Evolutionary conservation across 2,797 vertebrate species (phyloP), one percentile per base, ranked within the genome.

Genomic region (Microcaecilia unicolor): DNA sequence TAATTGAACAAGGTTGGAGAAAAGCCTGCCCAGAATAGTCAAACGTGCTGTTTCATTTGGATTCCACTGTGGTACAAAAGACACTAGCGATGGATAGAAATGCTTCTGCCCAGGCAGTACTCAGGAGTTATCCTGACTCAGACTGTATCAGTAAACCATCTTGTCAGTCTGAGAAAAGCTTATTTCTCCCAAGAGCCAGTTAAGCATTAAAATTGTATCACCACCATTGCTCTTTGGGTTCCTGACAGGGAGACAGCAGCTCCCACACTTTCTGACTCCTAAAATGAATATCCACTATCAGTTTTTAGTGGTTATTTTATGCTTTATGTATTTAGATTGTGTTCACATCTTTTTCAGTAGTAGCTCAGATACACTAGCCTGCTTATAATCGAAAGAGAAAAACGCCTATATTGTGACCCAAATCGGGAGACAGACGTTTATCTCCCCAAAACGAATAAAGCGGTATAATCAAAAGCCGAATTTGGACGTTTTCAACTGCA

Each of bases 181-280:
- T 27, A 34, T 40, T 46, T 41, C 49, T 31, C 42, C 49, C 36
- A 41, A 15, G 15, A 37, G 39, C 12, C 47, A 47, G 34, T 60
- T 64, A 44, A 9, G 15, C 52, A 37, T 45, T 10, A 25, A 34
- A 34, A 37, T 58, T 33, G 4, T 22, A 37, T 59, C 48, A 44
- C 22, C 47, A 44, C 41, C 59, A 22, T 64, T 55, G 51, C 47
- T 64, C 28, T 45, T 34, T 6, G 2, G 23, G 33, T 34, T 42
- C 38, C 58, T 68, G 67, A 41, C 59, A 68, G 52, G 17, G 30
- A 34, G 46, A 34, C 23, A 40, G 50, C 31, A 44, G 27, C 1
- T 6, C 25, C 59, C 58, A 58, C 41, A 0, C 26, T 12, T n/a
- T n/a, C 39, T 34, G 34, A 55, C 52, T 48, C 25, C 42, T 44